A percentile compares a stretch with the other conserved stretches of the same genome.
Evolutionary conservation across 1,140 invertebrate species (phyloP).

Genomic region (Lepeophtheirus salmonis): DNA sequence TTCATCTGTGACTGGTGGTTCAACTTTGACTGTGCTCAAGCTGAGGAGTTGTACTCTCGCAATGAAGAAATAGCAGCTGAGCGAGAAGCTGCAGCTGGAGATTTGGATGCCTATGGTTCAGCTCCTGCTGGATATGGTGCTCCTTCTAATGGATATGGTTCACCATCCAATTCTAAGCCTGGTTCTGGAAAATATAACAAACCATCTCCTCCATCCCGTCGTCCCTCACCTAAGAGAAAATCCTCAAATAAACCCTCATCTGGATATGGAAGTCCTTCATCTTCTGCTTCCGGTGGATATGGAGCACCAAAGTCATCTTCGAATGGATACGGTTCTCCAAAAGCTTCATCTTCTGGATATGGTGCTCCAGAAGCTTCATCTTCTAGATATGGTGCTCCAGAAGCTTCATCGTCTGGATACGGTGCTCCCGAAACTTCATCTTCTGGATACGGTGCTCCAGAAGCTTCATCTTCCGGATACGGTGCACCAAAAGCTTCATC

Average conservation of each 20-base stretch:
- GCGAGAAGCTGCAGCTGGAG: slow-evolving; percentile 6
- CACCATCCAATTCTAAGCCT: no score
- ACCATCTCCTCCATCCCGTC: no score
- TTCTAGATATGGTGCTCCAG: not conserved
- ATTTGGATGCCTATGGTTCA: not conserved
- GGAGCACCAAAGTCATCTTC: not conserved
- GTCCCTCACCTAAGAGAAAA: no score
- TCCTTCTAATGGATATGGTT: not conserved
- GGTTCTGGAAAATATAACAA: no score
- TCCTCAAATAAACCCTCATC: no score
- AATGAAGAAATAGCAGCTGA: slow-evolving; percentile 26
- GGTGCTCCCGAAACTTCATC: not conserved
- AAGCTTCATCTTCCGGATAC: not conserved
- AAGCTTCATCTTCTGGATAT: not conserved
- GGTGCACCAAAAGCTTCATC: not conserved
- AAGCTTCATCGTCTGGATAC: not conserved
- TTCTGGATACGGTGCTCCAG: not conserved
- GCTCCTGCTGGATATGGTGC: not conserved
- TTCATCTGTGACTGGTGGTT: slow-evolving; percentile 40
- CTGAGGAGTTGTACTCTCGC: slow-evolving; percentile 28
- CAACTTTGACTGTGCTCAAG: slow-evolving; percentile 31
- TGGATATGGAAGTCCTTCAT: no score
- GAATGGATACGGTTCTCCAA: not conserved
- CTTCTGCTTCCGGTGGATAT: not conserved
- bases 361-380: not conserved